These are phyloP conservation scores for Melikaiella ostensackeni DNA, from an alignment of 2,888 invertebrate genomes.

Conservation along the genomic window DNA sequence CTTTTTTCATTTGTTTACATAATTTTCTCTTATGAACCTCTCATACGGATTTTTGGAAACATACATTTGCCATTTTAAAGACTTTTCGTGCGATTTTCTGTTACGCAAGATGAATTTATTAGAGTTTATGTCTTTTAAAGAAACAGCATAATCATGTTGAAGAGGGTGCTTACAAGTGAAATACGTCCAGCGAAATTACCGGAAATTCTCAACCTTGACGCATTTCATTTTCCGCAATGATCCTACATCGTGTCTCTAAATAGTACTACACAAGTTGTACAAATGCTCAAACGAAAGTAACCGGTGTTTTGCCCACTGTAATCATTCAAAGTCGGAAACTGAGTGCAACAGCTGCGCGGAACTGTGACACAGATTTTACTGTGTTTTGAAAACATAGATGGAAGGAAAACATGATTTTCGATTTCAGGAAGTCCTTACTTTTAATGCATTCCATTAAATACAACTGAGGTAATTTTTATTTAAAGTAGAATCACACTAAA, in stretches of 20 bases:
- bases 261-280: slow-evolving; percentile 22
- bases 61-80: no score
- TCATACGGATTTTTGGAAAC: no score
- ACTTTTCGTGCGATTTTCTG: no score
- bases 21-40: no score
- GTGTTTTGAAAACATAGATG: slow-evolving; percentile 27
- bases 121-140: no score
- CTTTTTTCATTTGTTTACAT: no score
- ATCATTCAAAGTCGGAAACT: slow-evolving; percentile 27
- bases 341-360: slow-evolving; percentile 37
- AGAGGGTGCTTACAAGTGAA: not conserved
- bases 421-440: slow-evolving; percentile 3
- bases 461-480: not conserved
- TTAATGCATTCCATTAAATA: slow-evolving; percentile 1
- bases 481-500: no score
- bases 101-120: no score
- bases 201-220: slow-evolving; percentile 8
- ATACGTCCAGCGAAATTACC: not conserved
- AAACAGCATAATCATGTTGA: no score
- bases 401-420: slow-evolving; percentile 18
- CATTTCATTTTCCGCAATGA: not conserved
- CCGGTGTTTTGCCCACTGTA: slow-evolving; percentile 2
- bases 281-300: slow-evolving; percentile 24
- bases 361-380: slow-evolving; percentile 36
- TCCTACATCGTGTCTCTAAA: not conserved